phyloP scores from a whole-genome alignment of 1,140 invertebrate genomes.

The Venustaconcha ellipsiformis region DNA sequence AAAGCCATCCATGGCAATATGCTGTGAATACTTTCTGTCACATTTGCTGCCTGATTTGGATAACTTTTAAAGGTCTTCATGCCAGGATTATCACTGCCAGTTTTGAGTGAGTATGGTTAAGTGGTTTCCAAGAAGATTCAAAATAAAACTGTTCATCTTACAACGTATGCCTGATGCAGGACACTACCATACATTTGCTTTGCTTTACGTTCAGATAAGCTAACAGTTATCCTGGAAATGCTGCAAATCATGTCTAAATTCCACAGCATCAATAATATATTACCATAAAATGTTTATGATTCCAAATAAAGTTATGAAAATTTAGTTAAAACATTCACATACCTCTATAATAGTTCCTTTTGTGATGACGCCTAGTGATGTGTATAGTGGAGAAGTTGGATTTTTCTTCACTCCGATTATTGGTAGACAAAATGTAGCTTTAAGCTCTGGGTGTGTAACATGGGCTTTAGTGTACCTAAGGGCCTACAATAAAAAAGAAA shows the following conservation, averaged over 20 bases:
- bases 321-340: neutral
- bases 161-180: too few relatives aligned
- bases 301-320: neutral
- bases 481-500: slow-evolving; percentile 51
- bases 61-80: too few relatives aligned
- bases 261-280: neutral
- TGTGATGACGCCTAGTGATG: slow-evolving; percentile 97
- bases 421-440: slow-evolving; percentile 98
- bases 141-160: too few relatives aligned
- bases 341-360: slow-evolving; percentile 77
- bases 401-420: slow-evolving; percentile 99
- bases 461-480: slow-evolving; percentile 83
- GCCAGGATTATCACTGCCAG: too few relatives aligned
- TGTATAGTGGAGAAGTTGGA: slow-evolving; percentile 97
- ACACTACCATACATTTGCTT: too few relatives aligned
- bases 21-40: too few relatives aligned
- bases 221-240: too few relatives aligned
- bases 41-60: too few relatives aligned
- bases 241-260: neutral
- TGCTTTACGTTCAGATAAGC: too few relatives aligned
- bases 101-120: too few relatives aligned
- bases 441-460: slow-evolving; percentile 99
- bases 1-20: too few relatives aligned
- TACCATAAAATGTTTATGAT: neutral
- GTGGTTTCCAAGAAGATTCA: too few relatives aligned